Evolutionary conservation across 2,797 vertebrate species (phyloP).

Genomic region (Nasua narica): DNA sequence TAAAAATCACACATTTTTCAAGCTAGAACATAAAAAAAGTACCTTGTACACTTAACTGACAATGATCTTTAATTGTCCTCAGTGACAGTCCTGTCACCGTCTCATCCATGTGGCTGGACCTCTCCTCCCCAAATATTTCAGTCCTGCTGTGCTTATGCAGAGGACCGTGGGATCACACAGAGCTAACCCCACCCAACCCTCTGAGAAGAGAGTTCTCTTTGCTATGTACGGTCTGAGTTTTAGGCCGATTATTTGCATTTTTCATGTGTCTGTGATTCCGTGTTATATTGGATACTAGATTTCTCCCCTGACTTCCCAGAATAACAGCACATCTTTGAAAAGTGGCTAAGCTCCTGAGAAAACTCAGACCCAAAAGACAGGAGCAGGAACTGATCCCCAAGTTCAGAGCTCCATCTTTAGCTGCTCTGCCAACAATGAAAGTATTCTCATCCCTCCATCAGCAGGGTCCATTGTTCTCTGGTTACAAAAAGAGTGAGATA

Average conservation of each 20-base stretch:
- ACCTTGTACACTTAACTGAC: background rate
- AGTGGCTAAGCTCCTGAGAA: background rate
- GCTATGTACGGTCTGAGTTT: background rate
- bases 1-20: background rate
- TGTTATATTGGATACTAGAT: background rate
- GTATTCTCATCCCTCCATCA: background rate
- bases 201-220: background rate
- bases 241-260: background rate
- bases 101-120: too few relatives aligned
- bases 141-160: background rate
- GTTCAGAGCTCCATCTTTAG: conserved; percentile 36
- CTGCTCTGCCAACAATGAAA: background rate
- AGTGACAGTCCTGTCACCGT: background rate
- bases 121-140: background rate
- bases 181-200: background rate
- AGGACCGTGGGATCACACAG: background rate
- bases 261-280: background rate
- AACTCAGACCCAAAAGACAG: background rate
- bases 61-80: background rate
- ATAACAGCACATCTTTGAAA: background rate
- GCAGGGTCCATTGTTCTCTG: conserved; percentile 64
- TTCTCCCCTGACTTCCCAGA: background rate
- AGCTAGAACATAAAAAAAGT: background rate
- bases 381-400: background rate
- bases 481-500: conserved; percentile 58